phyloP scores from a whole-genome alignment of 2,113 vertebrate genomes.

The Muntiacus reevesi region DNA sequence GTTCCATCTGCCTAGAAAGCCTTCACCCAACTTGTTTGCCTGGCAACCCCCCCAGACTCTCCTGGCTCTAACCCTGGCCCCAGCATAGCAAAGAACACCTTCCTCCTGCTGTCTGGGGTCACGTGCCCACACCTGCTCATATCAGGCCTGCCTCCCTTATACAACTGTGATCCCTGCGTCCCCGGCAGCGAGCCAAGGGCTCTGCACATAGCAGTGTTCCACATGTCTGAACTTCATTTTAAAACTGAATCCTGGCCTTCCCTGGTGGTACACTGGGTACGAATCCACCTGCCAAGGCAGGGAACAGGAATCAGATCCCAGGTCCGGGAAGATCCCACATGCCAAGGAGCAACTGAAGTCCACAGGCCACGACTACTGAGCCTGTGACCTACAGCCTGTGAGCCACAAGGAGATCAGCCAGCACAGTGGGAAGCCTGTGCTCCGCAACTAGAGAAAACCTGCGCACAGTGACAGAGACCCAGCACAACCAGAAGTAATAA shows the following conservation, averaged over 20 bases:
- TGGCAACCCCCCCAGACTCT: not conserved
- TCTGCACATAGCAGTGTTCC: not conserved
- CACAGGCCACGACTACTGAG: not conserved
- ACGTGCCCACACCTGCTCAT: not conserved
- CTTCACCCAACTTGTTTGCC: not conserved
- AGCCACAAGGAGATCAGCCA: not conserved
- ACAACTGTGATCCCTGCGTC: not conserved
- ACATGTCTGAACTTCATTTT: slow-evolving; percentile 5
- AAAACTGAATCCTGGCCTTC: not conserved
- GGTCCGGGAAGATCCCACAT: not conserved
- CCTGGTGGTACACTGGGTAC: not conserved
- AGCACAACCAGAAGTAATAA: not conserved
- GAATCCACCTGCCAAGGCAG: not conserved
- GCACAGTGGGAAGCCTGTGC: fast-evolving
- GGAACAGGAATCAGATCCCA: not conserved
- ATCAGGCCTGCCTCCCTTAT: not conserved
- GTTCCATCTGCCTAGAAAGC: not conserved
- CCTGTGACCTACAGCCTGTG: not conserved
- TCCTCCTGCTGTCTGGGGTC: not conserved
- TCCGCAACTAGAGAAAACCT: not conserved
- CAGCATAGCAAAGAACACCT: not conserved
- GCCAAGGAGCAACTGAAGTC: not conserved
- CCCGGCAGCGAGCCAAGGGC: not conserved
- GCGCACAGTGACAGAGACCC: not conserved
- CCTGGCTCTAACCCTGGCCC: not conserved